phyloP scores from a whole-genome alignment of 2,888 invertebrate genomes.

The Oxystoma pomonae region DNA sequence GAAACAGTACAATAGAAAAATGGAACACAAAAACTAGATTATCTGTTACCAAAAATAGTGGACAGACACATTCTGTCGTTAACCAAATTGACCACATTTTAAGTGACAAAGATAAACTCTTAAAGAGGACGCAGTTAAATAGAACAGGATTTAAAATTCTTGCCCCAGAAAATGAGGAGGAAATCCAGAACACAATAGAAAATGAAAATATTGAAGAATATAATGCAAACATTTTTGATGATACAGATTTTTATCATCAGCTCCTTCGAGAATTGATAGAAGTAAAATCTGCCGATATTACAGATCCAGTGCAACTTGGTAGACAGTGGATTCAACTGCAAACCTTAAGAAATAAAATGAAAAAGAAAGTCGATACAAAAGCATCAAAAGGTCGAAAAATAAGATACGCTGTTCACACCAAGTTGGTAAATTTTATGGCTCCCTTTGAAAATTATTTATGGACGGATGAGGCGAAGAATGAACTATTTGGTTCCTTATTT shows the following conservation, averaged over 20 bases:
- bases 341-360: conserved; percentile 86
- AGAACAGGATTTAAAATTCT: conserved; percentile 68
- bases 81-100: conserved; percentile 85
- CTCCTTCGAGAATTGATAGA: conserved; percentile 88
- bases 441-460: conserved; percentile 60
- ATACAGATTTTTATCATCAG: conserved; percentile 96
- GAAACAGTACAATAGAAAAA: conserved; percentile 81
- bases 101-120: conserved; percentile 68
- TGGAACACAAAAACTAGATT: conserved; percentile 93
- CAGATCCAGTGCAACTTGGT: conserved; percentile 81
- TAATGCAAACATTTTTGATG: conserved; percentile 87
- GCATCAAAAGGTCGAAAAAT: conserved; percentile 93
- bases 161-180: conserved; percentile 49
- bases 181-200: conserved; percentile 20
- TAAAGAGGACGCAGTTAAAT: conserved; percentile 75
- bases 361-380: conserved; percentile 86
- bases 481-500: conserved; percentile 79
- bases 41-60: conserved; percentile 58
- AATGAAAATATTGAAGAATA: conserved; percentile 51
- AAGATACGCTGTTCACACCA: conserved; percentile 78
- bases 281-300: conserved; percentile 77
- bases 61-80: conserved; percentile 55
- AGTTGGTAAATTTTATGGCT: conserved; percentile 89
- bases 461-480: conserved; percentile 75
- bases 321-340: conserved; percentile 91